Conservation (phyloP, 2,797 vertebrate species). For the Eulemur albifrons region DNA sequence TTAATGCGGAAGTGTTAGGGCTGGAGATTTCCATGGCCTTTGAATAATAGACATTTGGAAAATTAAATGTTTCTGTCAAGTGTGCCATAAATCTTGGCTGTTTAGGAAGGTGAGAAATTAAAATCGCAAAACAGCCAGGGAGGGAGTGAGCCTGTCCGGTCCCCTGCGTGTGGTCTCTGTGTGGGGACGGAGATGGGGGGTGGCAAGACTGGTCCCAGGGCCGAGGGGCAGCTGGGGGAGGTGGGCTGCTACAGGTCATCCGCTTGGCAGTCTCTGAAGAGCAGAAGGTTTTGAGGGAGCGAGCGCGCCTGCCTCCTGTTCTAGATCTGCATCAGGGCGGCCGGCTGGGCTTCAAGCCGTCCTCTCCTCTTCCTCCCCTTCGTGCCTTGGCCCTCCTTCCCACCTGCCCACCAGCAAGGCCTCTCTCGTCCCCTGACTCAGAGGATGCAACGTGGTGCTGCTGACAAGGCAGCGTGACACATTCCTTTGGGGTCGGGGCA, state of each 20-base stretch:
- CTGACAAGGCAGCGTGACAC: background rate
- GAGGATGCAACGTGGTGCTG: background rate
- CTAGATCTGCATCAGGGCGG: background rate
- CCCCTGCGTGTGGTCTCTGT: slow-evolving; percentile 38
- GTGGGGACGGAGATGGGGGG: background rate
- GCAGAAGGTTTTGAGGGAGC: background rate
- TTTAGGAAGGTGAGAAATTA: slow-evolving; percentile 84
- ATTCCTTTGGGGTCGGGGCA: background rate
- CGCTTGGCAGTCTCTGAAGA: background rate
- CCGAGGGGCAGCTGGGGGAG: background rate
- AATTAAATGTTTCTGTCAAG: slow-evolving; percentile 82
- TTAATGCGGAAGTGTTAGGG: slow-evolving; percentile 45
- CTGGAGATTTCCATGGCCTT: slow-evolving; percentile 57
- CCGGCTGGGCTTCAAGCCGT: background rate
- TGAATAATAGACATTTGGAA: slow-evolving; percentile 71
- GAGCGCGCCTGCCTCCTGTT: background rate
- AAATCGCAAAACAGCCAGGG: slow-evolving; percentile 77
- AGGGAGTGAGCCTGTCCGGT: slow-evolving; percentile 50
- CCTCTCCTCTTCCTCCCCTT: background rate
- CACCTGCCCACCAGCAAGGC: background rate
- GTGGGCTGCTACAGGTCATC: background rate
- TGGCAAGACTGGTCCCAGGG: background rate
- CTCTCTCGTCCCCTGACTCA: background rate
- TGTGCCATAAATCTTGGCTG: slow-evolving; percentile 76
- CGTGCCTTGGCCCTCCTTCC: background rate